A percentile compares a stretch with the other conserved stretches of the same genome.
These are phyloP conservation scores for Acanthosepion esculentum DNA, from an alignment of 2,888 invertebrate genomes.

Conservation along the genomic window DNA sequence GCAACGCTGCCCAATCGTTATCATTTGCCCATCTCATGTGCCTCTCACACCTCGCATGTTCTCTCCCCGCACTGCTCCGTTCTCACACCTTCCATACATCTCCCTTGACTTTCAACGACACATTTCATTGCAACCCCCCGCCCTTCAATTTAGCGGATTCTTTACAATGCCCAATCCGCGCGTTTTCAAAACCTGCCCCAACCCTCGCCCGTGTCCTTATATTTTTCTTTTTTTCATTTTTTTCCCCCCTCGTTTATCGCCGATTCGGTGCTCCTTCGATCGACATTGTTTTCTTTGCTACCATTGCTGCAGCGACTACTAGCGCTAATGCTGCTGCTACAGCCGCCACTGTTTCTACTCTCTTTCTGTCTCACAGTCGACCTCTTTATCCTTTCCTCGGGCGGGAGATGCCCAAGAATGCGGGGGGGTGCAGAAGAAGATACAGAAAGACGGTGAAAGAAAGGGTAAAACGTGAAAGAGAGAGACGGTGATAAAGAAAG, in stretches of 20 bases:
- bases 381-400: neutral
- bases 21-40: constrained; percentile 9
- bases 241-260: neutral
- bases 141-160: neutral
- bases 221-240: neutral
- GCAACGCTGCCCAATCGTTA: neutral
- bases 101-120: neutral
- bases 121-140: neutral
- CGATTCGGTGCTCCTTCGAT: neutral
- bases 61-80: neutral
- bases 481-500: neutral
- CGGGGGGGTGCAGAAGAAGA: neutral
- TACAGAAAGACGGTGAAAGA: no score
- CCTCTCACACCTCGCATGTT: neutral
- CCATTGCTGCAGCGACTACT: neutral
- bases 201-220: neutral
- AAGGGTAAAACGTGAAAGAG: no score
- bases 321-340: neutral
- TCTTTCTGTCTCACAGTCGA: neutral
- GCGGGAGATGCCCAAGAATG: neutral
- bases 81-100: neutral
- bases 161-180: neutral
- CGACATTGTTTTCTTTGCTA: neutral
- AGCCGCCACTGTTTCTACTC: neutral
- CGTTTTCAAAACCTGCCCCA: neutral